Base-by-base conservation (phyloP, 2,888 invertebrate genomes). In the Leptinotarsa haldemani region DNA sequence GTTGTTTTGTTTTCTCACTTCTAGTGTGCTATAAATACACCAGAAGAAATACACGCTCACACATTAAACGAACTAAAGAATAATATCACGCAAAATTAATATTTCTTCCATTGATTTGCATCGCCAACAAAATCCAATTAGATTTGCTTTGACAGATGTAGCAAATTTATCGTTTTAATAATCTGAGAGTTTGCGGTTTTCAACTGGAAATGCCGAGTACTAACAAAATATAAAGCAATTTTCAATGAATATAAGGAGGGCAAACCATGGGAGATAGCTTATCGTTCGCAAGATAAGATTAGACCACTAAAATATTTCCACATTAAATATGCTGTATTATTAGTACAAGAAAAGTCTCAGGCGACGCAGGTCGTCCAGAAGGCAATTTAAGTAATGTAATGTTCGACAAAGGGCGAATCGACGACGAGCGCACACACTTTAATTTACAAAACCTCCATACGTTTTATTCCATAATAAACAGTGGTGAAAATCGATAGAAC, bases 281-380 rank as follows among this genome's bases (percentile, higher is more conserved):
- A 77, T 77, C 77, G 73, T 46, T 47, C 18, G 53, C 65, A 58
- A 65, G 77, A 77, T 77, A 77, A 77, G 77, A 77, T 77, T 74
- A 77, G 58, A 65, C 25, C 61, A 61, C 30, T 25, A 40, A 61
- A 61, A 25, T 61, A 61, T 61, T 61, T 61, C 61, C 61, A 61
- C 61, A 61, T 61, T 25, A 61, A 61, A 40, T 61, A 61, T 61
- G 25, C 61, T 61, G 40, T 30, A 61, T 61, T 40, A 61, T 61
- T 61, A 61, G 61, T 61, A 30, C 61, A 61, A 61, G 61, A 61
- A 61, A 61, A 61, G 30, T 61, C 61, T 61, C 61, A 61, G 13
- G n/a, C 61, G 16, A 40, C 16, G 30, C 61, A 40, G 40, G 61
- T 61, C 40, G 61, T 40, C 18, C 25, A 22, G 20, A 40, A 40